Conservation (phyloP, 2,888 invertebrate genomes). For the Eucera pruinosa region DNA sequence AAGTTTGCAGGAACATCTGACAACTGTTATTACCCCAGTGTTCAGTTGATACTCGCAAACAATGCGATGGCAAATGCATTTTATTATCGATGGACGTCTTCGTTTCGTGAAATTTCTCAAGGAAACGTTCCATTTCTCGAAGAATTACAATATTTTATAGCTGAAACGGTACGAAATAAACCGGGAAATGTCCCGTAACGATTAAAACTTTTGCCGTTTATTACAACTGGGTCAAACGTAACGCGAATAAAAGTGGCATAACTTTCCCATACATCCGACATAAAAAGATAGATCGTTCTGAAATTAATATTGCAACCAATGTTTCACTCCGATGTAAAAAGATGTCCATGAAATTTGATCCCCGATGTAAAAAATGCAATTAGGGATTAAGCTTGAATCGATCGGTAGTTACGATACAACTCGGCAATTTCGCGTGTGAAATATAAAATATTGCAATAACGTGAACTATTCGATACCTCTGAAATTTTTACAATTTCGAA, state of each 20-base stretch:
- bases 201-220: conserved; percentile 29
- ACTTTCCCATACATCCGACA: not conserved
- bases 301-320: not conserved
- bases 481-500: not conserved
- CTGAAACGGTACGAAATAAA: conserved; percentile 6
- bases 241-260: conserved; percentile 1
- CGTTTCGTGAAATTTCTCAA: not conserved
- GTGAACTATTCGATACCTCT: too few species aligned
- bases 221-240: conserved; percentile 22
- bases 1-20: too few species aligned
- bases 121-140: not conserved
- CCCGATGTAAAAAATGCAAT: too few species aligned
- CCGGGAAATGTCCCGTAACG: not conserved
- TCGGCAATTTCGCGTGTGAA: not conserved
- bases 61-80: too few species aligned
- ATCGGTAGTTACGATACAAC: not conserved
- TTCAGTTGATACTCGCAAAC: too few species aligned
- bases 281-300: not conserved
- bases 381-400: not conserved
- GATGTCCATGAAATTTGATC: too few species aligned
- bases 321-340: not conserved
- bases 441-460: not conserved
- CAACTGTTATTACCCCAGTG: too few species aligned
- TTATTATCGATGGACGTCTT: not conserved
- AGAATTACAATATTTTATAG: conserved; percentile 9